phyloP scores from a whole-genome alignment of 2,888 invertebrate genomes.

The Diarsia brunnea region DNA sequence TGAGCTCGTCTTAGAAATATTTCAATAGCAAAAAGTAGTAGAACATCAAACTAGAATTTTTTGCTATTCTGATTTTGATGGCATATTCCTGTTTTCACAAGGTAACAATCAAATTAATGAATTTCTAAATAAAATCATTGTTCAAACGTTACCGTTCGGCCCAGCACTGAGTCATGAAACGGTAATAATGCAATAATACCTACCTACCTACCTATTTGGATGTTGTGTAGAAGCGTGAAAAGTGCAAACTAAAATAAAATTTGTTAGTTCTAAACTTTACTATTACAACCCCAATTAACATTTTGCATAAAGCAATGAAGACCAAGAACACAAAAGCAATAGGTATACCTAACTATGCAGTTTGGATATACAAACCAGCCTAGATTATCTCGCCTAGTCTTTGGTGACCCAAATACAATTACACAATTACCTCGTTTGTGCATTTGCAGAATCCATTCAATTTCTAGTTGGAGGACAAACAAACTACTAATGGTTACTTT shows the following conservation, averaged over 20 bases:
- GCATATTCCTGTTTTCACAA: not conserved
- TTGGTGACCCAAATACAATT: conserved; percentile 78
- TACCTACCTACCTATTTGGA: too few relatives aligned
- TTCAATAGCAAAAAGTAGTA: not conserved
- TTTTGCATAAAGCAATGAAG: conserved; percentile 30
- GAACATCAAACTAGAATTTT: not conserved
- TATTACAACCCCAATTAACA: conserved; percentile 43
- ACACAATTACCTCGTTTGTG: conserved; percentile 68
- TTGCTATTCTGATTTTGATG: not conserved
- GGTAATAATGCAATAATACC: not conserved
- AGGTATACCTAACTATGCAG: conserved; percentile 9
- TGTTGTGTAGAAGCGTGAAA: too few relatives aligned
- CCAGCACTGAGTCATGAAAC: not conserved
- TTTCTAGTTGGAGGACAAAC: conserved; percentile 67
- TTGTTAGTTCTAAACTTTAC: not conserved
- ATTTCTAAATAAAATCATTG: not conserved
- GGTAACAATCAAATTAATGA: not conserved
- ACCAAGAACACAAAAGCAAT: conserved; percentile 47
- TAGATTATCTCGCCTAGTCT: conserved; percentile 65
- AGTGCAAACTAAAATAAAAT: not conserved
- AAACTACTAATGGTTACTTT: conserved; percentile 70
- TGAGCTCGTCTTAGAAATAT: not conserved
- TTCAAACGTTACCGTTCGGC: not conserved
- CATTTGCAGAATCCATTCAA: conserved; percentile 65
- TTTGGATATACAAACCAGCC: conserved; percentile 50